Conservation (phyloP, 2,113 vertebrate genomes). For the Tringa solitaria region DNA sequence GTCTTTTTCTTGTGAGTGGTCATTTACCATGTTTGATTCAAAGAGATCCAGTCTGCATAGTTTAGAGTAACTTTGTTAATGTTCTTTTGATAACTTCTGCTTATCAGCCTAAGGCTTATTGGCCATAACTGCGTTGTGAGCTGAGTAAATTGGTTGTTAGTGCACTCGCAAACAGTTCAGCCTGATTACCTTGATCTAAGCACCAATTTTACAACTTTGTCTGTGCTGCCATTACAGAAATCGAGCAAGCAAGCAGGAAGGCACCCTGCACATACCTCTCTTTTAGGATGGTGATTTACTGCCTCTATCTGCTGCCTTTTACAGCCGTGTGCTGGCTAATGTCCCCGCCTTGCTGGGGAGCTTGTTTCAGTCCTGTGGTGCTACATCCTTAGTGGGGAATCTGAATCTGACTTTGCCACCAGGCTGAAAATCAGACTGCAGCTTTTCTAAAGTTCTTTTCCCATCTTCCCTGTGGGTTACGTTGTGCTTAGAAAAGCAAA, state of each 20-base stretch:
- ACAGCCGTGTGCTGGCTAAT: constrained; percentile 34
- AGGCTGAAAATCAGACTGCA: not conserved
- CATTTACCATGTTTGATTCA: not conserved
- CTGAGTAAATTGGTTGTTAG: not conserved
- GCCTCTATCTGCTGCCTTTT: constrained; percentile 40
- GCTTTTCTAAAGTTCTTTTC: not conserved
- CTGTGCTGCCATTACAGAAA: constrained; percentile 17
- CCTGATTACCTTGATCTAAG: not conserved
- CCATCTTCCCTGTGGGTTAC: not conserved
- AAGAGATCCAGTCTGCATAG: not conserved
- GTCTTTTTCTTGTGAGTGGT: not conserved
- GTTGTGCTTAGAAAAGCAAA: not conserved
- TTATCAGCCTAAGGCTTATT: constrained; percentile 14
- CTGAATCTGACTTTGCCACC: not conserved
- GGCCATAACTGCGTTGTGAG: not conserved
- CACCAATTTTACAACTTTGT: constrained; percentile 31
- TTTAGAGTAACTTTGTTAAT: constrained; percentile 2
- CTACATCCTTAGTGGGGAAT: not conserved
- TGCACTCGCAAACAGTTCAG: not conserved
- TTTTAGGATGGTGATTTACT: not conserved
- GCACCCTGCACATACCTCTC: constrained; percentile 7
- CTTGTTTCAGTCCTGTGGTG: not conserved
- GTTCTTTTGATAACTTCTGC: constrained; percentile 11
- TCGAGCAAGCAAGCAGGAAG: not conserved
- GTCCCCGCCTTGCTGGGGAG: not conserved